These are phyloP conservation scores for Pluvialis apricaria DNA, from an alignment of 2,113 vertebrate species.

Conservation along the genomic window DNA sequence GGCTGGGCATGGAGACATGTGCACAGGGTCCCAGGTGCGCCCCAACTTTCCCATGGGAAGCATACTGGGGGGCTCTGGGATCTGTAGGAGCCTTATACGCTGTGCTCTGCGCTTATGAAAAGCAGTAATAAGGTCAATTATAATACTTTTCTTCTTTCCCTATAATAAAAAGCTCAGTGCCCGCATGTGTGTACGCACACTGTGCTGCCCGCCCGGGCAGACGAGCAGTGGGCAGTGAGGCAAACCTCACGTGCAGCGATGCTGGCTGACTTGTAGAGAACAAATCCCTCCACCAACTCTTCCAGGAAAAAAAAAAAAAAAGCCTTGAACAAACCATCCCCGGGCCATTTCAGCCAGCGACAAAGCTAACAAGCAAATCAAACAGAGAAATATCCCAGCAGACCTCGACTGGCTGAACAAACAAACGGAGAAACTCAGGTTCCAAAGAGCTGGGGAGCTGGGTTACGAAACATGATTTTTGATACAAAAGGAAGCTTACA, in stretches of 20 bases:
- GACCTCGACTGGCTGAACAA: constrained; percentile 34
- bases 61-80: not conserved
- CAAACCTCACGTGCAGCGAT: not conserved
- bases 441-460: constrained; percentile 43
- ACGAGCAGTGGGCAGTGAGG: not conserved
- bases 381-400: constrained; percentile 50
- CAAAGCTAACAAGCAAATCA: constrained; percentile 35
- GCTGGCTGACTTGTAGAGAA: not conserved
- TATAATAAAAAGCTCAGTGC: not conserved
- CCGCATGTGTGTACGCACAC: accelerated
- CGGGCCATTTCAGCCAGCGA: not conserved
- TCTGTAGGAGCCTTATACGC: not conserved
- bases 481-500: constrained; percentile 51
- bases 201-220: accelerated
- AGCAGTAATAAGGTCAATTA: not conserved
- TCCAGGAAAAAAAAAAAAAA: not conserved
- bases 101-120: not conserved
- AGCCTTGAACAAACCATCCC: constrained; percentile 5
- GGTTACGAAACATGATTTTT: constrained; percentile 37
- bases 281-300: not conserved
- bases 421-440: constrained; percentile 5
- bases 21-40: accelerated
- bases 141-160: not conserved
- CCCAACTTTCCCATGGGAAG: not conserved
- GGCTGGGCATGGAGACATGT: not conserved